Evolutionary conservation across 64 coral and sea anemone genomes (phyloP).

Genomic region (Hydrozoanthus tunicans): DNA sequence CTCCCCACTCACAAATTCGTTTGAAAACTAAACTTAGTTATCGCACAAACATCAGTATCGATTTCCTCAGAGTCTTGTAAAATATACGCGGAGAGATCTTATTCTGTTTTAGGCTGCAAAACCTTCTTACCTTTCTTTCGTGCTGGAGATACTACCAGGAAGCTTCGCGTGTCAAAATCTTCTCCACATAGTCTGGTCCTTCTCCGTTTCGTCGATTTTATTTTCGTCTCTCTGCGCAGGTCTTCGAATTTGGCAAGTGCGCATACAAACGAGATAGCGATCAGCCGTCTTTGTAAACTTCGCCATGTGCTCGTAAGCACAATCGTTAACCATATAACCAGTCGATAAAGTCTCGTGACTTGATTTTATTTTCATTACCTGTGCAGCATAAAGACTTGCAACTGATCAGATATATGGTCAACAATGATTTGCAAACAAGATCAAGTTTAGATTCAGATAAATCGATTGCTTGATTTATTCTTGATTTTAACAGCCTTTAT

Average conservation of each 20-base stretch:
- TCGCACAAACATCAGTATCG: slow-evolving; percentile 50
- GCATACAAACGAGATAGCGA: slow-evolving; percentile 47
- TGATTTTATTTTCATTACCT: neutral
- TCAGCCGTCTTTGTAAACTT: slow-evolving; percentile 2
- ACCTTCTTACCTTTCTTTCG: slow-evolving; percentile 5
- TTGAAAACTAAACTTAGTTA: slow-evolving; percentile 58
- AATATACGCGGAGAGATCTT: slow-evolving; percentile 6
- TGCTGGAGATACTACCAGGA: neutral
- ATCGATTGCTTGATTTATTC: slow-evolving; percentile 4
- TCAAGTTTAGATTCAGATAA: slow-evolving; percentile 5
- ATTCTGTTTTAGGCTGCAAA: neutral
- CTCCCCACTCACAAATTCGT: neutral
- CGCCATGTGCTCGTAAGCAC: slow-evolving; percentile 1
- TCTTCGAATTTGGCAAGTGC: slow-evolving; percentile 47
- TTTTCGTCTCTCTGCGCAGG: slow-evolving; percentile 56
- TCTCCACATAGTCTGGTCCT: slow-evolving; percentile 26
- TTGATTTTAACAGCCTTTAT: slow-evolving; percentile 29
- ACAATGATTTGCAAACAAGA: slow-evolving; percentile 21
- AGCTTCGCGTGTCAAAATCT: slow-evolving; percentile 60
- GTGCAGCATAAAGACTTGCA: neutral
- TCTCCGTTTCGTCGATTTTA: slow-evolving; percentile 50
- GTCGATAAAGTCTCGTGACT: slow-evolving; percentile 32
- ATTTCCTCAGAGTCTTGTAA: slow-evolving; percentile 31
- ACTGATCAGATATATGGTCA: slow-evolving; percentile 16
- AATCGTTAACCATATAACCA: neutral